phyloP scores from a whole-genome alignment of 2,113 vertebrate genomes.

The Rhabdornis inornatus region DNA sequence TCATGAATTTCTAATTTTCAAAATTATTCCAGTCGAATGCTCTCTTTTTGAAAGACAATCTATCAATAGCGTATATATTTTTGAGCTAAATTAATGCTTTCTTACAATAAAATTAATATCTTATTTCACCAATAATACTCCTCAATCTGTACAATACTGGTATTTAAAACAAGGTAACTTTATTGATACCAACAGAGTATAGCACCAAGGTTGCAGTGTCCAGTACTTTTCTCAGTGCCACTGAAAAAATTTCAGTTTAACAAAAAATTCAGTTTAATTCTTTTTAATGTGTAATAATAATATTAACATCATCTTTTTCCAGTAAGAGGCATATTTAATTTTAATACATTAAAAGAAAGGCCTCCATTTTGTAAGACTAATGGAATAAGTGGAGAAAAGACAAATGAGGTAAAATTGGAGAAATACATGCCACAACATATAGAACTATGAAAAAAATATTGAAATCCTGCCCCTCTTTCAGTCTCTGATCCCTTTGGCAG shows the following conservation, averaged over 20 bases:
- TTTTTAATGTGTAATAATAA: neutral
- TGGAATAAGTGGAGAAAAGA: neutral
- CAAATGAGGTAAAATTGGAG: neutral
- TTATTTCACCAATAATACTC: neutral
- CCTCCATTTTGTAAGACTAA: neutral
- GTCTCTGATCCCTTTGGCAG: neutral
- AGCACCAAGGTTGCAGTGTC: neutral
- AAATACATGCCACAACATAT: neutral
- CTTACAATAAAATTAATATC: neutral
- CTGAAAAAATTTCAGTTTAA: neutral
- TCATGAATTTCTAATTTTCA: neutral
- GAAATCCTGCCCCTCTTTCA: neutral
- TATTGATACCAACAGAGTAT: neutral
- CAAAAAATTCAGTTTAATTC: neutral
- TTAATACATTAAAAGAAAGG: neutral
- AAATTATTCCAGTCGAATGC: neutral
- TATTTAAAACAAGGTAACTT: constrained; percentile 26
- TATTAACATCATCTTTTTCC: neutral
- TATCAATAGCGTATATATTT: neutral
- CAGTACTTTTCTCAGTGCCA: neutral
- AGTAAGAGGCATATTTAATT: neutral
- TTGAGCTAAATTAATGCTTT: constrained; percentile 9
- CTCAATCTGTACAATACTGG: neutral
- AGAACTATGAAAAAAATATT: neutral
- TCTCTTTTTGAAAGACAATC: neutral